phyloP scores from a whole-genome alignment of 2,888 invertebrate genomes.

The Nemurella pictetii region DNA sequence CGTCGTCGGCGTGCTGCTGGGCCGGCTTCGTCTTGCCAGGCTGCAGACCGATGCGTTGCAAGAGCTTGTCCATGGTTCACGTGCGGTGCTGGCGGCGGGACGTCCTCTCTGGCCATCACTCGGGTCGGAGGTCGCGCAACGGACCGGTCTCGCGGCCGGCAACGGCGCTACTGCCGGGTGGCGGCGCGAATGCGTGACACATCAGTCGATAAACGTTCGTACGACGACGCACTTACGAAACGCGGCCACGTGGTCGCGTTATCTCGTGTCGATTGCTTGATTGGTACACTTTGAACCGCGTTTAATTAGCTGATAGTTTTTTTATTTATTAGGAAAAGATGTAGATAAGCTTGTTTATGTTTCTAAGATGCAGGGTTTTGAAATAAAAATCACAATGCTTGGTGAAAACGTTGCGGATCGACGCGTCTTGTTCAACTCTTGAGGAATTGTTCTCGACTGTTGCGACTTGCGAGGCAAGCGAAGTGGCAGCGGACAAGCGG shows the following conservation, averaged over 20 bases:
- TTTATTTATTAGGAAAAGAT: not conserved
- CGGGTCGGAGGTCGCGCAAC: constrained; percentile 62
- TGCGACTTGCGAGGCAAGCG: not conserved
- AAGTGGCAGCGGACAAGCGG: not conserved
- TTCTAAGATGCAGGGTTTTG: not conserved
- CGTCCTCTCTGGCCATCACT: constrained; percentile 56
- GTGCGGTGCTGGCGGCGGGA: constrained; percentile 46
- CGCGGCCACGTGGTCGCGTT: not conserved
- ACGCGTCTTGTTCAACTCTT: not conserved
- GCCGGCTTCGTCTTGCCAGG: constrained; percentile 39
- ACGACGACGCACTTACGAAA: not conserved
- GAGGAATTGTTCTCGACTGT: not conserved
- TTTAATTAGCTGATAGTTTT: not conserved
- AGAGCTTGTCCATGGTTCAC: constrained; percentile 50
- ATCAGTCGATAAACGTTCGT: not conserved
- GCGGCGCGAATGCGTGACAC: no score
- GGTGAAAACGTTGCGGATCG: not conserved
- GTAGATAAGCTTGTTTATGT: not conserved
- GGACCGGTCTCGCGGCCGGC: constrained; percentile 53
- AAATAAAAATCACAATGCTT: not conserved
- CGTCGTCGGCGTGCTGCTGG: constrained; percentile 44
- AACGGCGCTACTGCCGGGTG: no score
- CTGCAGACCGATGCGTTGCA: constrained; percentile 44
- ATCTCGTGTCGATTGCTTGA: not conserved
- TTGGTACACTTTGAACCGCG: not conserved